Evolutionary conservation across 2,113 vertebrate genomes (phyloP).

Genomic region (Noturus placidus): DNA sequence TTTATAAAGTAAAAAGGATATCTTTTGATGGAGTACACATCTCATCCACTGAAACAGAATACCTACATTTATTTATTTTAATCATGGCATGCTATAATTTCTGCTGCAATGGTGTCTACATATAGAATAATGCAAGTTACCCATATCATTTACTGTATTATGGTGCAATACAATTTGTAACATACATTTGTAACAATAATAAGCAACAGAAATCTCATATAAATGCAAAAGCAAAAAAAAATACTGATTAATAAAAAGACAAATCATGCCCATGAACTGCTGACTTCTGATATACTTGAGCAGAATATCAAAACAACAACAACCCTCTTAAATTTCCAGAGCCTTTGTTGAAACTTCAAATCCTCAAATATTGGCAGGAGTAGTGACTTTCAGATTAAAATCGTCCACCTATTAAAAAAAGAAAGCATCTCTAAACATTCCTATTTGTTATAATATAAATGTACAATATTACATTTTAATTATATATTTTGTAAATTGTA

Average conservation of each 20-base stretch:
- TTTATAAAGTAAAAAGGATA: neutral
- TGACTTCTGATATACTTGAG: neutral
- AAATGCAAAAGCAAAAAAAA: neutral
- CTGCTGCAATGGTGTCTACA: neutral
- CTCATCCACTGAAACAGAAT: neutral
- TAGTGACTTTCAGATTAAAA: conserved; percentile 4
- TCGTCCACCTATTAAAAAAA: neutral
- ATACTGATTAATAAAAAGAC: neutral
- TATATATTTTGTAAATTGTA: neutral
- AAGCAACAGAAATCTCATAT: neutral
- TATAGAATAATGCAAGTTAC: neutral
- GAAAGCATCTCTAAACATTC: neutral
- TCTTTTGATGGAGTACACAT: neutral
- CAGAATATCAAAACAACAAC: neutral
- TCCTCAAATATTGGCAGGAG: neutral
- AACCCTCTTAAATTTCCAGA: neutral
- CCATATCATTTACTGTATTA: neutral
- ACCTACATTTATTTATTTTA: neutral
- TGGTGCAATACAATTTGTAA: too few species aligned
- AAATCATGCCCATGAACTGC: neutral
- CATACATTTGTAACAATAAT: neutral
- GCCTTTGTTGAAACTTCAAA: neutral
- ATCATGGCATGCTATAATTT: neutral
- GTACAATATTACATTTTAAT: neutral
- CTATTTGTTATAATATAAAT: neutral